These are phyloP conservation scores for Hypsibius dujardini DNA, from an alignment of 1,140 invertebrate genomes.

Conservation along the genomic window DNA sequence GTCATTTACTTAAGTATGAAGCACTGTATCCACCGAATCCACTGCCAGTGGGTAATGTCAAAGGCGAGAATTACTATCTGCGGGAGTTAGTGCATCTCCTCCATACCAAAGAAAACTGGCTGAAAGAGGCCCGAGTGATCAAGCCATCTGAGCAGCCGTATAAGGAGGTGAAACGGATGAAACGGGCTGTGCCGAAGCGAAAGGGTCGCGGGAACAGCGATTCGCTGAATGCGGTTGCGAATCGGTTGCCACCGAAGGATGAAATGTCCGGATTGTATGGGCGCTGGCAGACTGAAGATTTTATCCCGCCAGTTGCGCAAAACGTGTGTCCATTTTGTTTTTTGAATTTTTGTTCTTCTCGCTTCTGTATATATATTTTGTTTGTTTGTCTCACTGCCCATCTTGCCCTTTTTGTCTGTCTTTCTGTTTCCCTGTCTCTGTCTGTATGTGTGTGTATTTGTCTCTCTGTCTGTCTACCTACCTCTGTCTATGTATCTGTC, in stretches of 20 bases:
- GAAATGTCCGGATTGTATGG: slow-evolving; percentile 53
- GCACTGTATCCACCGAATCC: slow-evolving; percentile 81
- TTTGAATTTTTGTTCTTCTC: too few species aligned
- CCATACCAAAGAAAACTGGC: slow-evolving; percentile 68
- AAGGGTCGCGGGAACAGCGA: neutral
- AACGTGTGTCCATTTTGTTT: slow-evolving; percentile 37
- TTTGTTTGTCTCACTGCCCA: too few species aligned
- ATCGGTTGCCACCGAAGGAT: slow-evolving; percentile 24
- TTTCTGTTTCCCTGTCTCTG: too few species aligned
- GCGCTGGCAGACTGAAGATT: slow-evolving; percentile 70
- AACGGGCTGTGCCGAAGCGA: neutral
- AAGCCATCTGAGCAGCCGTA: slow-evolving; percentile 65
- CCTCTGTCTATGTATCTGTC: too few species aligned
- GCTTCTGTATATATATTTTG: too few species aligned
- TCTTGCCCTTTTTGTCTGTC: too few species aligned
- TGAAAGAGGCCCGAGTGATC: slow-evolving; percentile 69
- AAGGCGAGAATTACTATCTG: slow-evolving; percentile 69
- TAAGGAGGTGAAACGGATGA: slow-evolving; percentile 67
- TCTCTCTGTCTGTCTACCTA: too few species aligned
- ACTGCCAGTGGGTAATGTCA: slow-evolving; percentile 59
- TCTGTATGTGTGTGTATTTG: too few species aligned
- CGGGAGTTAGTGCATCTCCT: slow-evolving; percentile 67
- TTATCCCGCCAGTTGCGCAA: slow-evolving; percentile 65
- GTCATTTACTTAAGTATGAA: slow-evolving; percentile 89
- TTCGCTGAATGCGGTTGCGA: neutral